phyloP scores from a whole-genome alignment of 2,888 invertebrate species.

The Flabesymbios commensalis region DNA sequence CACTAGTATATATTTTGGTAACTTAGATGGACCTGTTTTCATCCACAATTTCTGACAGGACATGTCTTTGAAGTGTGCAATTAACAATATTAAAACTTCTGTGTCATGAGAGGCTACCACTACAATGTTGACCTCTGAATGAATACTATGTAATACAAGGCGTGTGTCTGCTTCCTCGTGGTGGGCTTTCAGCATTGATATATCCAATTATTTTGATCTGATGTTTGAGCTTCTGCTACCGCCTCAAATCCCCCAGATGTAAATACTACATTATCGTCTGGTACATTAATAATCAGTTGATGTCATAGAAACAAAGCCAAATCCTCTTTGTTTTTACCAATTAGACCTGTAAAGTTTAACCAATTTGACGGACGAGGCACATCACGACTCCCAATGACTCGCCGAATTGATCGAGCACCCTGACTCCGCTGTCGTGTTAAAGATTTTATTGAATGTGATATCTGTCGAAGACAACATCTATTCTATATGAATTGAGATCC shows the following conservation, averaged over 20 bases:
- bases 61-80: not conserved
- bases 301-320: not conserved
- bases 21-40: not conserved
- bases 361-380: not conserved
- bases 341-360: not conserved
- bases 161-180: constrained; percentile 9
- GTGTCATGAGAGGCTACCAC: constrained; percentile 3
- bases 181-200: not conserved
- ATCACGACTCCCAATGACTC: not conserved
- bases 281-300: not conserved
- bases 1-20: constrained; percentile 5
- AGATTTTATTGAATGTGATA: not conserved
- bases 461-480: constrained; percentile 5
- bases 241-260: constrained; percentile 9
- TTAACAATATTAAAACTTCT: not conserved
- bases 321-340: not conserved
- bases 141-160: not conserved
- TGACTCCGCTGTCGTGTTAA: not conserved
- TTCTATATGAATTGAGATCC: not conserved
- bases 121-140: not conserved
- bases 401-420: not conserved
- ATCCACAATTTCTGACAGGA: not conserved
- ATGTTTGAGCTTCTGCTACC: constrained; percentile 13
- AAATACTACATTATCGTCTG: constrained; percentile 11
- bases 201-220: constrained; percentile 3